phyloP scores from a whole-genome alignment of 2,797 vertebrate genomes.

The Harpagifer antarcticus region DNA sequence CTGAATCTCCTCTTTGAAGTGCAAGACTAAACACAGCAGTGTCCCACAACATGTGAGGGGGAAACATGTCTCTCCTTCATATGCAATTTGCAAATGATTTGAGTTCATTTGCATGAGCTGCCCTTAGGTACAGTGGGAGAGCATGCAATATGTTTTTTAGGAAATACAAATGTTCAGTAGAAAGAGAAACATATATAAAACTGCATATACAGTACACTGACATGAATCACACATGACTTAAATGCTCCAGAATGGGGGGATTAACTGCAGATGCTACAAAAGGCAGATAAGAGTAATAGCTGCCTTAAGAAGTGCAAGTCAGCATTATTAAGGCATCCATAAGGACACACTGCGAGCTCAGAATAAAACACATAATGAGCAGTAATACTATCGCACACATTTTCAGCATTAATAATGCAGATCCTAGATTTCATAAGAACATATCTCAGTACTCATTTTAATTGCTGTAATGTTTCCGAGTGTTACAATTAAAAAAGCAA shows the following conservation, averaged over 20 bases:
- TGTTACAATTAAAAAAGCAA: slow-evolving; percentile 13
- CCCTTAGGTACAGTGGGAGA: not conserved
- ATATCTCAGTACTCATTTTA: slow-evolving; percentile 1
- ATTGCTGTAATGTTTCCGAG: slow-evolving; percentile 4
- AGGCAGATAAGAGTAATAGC: slow-evolving; percentile 28
- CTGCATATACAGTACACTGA: not conserved
- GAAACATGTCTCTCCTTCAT: slow-evolving; percentile 30
- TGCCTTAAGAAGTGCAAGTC: slow-evolving; percentile 32
- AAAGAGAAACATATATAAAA: not conserved
- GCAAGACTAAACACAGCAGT: slow-evolving; percentile 28
- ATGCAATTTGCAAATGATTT: slow-evolving; percentile 11
- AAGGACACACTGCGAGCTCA: slow-evolving; percentile 3
- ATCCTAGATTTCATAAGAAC: not conserved
- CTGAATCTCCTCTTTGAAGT: slow-evolving; percentile 38
- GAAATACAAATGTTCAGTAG: not conserved
- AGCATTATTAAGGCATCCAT: slow-evolving; percentile 18
- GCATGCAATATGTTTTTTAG: not conserved
- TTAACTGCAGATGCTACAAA: slow-evolving; percentile 30
- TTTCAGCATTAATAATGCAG: not conserved
- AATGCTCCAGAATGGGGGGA: slow-evolving; percentile 21
- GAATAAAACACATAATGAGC: not conserved
- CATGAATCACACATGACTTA: not conserved
- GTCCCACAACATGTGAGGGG: slow-evolving; percentile 6
- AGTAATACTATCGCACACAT: not conserved
- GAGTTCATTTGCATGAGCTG: slow-evolving; percentile 7